Evolutionary conservation across 2,888 invertebrate genomes (phyloP).

Genomic region (Pterostichus niger): DNA sequence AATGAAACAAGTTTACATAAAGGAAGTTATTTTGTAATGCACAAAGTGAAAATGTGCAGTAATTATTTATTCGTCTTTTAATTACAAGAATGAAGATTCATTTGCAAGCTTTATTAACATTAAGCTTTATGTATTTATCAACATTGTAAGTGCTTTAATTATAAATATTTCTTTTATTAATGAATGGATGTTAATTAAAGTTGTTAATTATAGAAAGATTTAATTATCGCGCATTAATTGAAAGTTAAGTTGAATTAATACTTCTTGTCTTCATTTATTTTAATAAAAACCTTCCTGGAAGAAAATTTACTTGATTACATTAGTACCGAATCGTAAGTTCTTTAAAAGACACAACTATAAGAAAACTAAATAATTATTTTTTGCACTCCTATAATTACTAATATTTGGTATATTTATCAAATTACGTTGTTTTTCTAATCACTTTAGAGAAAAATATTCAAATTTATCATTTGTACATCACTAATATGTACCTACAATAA

Average conservation of each 20-base stretch:
- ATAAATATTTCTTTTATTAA: conserved; percentile 3
- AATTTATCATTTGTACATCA: too few species aligned
- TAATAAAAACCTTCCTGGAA: too few species aligned
- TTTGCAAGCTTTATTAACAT: not conserved
- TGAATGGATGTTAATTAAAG: not conserved
- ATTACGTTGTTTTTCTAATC: too few species aligned
- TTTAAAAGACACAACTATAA: too few species aligned
- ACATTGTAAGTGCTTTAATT: not conserved
- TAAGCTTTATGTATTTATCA: not conserved
- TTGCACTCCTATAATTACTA: too few species aligned
- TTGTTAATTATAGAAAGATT: not conserved
- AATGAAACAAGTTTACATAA: not conserved
- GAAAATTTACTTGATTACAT: too few species aligned
- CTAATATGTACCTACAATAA: too few species aligned
- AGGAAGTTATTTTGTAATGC: not conserved
- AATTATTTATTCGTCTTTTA: not conserved
- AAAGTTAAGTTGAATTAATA: not conserved
- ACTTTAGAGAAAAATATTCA: too few species aligned
- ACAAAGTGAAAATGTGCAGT: not conserved
- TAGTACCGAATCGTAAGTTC: too few species aligned
- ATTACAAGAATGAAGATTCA: conserved; percentile 1
- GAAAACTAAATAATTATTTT: too few species aligned
- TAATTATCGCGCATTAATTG: conserved; percentile 5
- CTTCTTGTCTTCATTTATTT: not conserved
- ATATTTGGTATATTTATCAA: too few species aligned